Evolutionary conservation across 2,797 vertebrate species (phyloP).

Genomic region (Urophycis tenuis): DNA sequence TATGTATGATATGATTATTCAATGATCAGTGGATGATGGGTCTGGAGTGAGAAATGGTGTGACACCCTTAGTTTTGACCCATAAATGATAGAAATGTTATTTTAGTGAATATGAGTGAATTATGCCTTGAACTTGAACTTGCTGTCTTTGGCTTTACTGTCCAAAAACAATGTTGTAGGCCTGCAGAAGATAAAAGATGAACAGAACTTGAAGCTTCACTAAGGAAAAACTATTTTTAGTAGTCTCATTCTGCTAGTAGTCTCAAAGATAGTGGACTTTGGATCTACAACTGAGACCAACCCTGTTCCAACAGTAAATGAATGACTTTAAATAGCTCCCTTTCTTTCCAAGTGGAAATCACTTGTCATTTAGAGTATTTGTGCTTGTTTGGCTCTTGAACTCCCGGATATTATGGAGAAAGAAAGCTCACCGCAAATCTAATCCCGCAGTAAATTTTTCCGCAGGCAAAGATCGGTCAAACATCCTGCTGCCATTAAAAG

Average conservation of each 20-base stretch:
- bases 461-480: slow-evolving; percentile 35
- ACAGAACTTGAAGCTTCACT: neutral
- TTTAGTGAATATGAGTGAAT: neutral
- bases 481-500: slow-evolving; percentile 40
- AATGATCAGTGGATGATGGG: too few relatives aligned
- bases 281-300: neutral
- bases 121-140: neutral
- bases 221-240: neutral
- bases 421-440: slow-evolving; percentile 17
- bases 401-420: slow-evolving; percentile 34
- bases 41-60: too few relatives aligned
- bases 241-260: neutral
- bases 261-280: neutral
- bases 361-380: neutral
- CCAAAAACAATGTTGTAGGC: neutral
- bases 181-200: neutral
- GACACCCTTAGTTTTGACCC: too few relatives aligned
- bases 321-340: neutral
- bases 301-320: neutral
- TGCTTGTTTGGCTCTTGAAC: slow-evolving; percentile 9
- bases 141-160: neutral
- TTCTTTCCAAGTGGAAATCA: neutral
- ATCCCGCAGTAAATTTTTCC: slow-evolving; percentile 8
- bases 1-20: too few relatives aligned
- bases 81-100: neutral